These are phyloP conservation scores for Mesorhabditis belari DNA, from an alignment of 2,888 invertebrate species.

Conservation along the genomic window DNA sequence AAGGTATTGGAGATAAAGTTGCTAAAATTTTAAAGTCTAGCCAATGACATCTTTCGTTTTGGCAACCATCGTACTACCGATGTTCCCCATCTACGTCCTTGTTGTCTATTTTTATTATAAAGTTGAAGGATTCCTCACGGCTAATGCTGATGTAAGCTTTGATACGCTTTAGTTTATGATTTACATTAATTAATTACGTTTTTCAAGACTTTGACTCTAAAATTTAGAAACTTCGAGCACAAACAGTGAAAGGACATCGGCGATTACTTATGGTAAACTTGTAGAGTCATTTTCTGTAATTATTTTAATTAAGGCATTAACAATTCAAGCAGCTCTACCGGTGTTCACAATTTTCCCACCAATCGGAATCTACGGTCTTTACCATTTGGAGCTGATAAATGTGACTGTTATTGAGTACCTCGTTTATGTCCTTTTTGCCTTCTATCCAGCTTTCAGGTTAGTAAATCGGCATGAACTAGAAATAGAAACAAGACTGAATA, in stretches of 20 bases:
- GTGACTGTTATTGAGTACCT: constrained; percentile 24
- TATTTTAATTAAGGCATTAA: constrained; percentile 19
- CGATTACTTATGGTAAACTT: constrained; percentile 3
- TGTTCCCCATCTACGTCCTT: constrained; percentile 36
- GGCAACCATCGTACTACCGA: constrained; percentile 32
- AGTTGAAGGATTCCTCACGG: constrained; percentile 17
- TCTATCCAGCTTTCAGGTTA: constrained; percentile 16
- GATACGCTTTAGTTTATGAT: neutral
- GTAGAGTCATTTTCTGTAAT: neutral
- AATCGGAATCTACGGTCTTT: constrained; percentile 29
- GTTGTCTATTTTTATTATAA: constrained; percentile 28
- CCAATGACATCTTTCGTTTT: constrained; percentile 30
- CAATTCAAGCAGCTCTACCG: constrained; percentile 34
- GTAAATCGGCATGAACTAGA: neutral
- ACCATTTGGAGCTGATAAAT: constrained; percentile 32
- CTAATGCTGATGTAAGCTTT: constrained; percentile 10
- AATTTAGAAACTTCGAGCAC: neutral
- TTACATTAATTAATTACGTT: neutral
- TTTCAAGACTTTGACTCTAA: neutral
- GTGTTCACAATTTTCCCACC: constrained; percentile 36
- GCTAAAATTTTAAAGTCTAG: constrained; percentile 6
- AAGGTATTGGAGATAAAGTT: neutral
- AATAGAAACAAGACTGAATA: too few species aligned
- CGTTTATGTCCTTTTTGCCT: constrained; percentile 26
- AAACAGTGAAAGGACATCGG: neutral